Evolutionary conservation across 2,888 invertebrate species (phyloP).

Genomic region (Scaptomyza flava): DNA sequence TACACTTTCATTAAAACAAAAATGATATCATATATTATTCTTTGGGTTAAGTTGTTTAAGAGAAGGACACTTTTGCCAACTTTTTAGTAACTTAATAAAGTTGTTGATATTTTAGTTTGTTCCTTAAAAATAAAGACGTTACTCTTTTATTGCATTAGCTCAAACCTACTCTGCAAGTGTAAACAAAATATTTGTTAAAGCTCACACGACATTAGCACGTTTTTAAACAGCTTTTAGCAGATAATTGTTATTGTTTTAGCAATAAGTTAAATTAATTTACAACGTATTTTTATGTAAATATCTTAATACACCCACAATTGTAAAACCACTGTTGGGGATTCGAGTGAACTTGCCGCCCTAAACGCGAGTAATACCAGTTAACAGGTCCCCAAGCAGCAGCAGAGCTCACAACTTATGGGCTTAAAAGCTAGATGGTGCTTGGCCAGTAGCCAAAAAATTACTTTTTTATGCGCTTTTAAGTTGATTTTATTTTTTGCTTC

Average conservation of each 20-base stretch:
- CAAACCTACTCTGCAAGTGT: background rate
- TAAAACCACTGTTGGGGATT: constrained; percentile 4
- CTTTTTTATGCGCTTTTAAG: constrained; percentile 62
- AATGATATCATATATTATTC: no score
- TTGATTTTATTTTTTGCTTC: constrained; percentile 16
- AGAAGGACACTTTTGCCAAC: background rate
- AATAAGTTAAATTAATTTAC: constrained; percentile 12
- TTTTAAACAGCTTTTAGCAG: constrained; percentile 11
- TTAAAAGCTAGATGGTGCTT: constrained; percentile 48
- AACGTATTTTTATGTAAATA: constrained; percentile 17
- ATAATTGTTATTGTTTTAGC: background rate
- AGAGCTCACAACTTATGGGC: constrained; percentile 24
- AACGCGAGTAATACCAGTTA: constrained; percentile 33
- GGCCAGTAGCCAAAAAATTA: constrained; percentile 52
- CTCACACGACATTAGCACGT: constrained; percentile 33
- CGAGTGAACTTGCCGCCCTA: background rate
- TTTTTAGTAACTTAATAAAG: background rate
- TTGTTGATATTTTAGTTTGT: background rate
- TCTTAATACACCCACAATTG: background rate
- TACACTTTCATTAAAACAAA: background rate
- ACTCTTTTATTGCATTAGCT: no score
- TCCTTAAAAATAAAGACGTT: background rate
- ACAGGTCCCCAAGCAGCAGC: constrained; percentile 34
- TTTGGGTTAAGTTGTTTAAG: no score
- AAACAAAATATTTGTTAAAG: background rate